phyloP scores from a whole-genome alignment of 2,888 invertebrate species.

The Timema cristinae region DNA sequence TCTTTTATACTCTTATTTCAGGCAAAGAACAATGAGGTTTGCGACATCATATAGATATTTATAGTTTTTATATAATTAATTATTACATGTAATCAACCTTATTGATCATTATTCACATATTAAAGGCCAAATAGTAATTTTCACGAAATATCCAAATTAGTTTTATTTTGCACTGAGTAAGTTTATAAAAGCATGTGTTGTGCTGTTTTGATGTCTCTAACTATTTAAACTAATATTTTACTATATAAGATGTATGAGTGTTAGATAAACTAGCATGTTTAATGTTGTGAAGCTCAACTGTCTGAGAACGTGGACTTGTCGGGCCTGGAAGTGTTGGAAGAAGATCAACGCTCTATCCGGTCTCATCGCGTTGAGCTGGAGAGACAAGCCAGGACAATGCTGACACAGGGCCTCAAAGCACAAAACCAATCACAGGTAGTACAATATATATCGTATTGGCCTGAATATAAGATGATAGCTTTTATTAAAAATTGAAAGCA shows the following conservation, averaged over 20 bases:
- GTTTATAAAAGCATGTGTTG: not conserved
- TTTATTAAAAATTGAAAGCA: no score
- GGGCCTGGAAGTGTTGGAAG: slow-evolving; percentile 75
- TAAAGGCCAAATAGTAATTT: no score
- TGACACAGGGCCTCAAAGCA: slow-evolving; percentile 73
- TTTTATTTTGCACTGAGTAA: not conserved
- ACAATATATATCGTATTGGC: no score
- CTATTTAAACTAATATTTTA: not conserved
- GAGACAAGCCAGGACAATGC: slow-evolving; percentile 71
- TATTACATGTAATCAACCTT: no score
- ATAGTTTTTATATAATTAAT: no score
- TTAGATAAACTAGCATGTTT: no score
- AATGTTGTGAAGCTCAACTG: slow-evolving; percentile 62
- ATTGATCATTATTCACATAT: no score
- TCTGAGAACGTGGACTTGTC: slow-evolving; percentile 76
- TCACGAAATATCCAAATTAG: no score
- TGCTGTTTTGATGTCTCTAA: not conserved
- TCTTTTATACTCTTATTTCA: no score
- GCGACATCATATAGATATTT: no score
- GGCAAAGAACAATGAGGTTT: no score
- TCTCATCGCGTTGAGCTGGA: slow-evolving; percentile 70
- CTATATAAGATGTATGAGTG: not conserved
- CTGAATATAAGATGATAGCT: no score
- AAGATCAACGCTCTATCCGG: slow-evolving; percentile 68
- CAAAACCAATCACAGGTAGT: slow-evolving; percentile 66